Evolutionary conservation across 2,888 invertebrate species (phyloP).

Genomic region (Polietes domitor): DNA sequence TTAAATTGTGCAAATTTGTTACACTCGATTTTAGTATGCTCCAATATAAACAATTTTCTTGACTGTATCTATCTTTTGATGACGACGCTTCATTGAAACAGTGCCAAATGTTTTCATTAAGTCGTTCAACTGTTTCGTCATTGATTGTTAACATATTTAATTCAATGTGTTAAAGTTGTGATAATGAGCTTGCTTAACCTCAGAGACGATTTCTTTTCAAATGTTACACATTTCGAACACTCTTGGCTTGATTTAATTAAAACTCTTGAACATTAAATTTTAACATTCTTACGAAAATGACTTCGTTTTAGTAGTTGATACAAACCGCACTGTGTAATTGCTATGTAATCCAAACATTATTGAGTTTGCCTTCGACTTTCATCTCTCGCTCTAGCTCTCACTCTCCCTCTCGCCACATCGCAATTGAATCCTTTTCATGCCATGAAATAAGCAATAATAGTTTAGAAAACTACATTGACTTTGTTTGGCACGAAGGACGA

Average conservation of each 20-base stretch:
- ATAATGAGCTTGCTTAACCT: conserved; percentile 16
- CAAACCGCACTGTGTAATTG: conserved; percentile 13
- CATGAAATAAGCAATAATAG: conserved; percentile 28
- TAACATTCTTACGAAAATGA: conserved; percentile 19
- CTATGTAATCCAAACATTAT: no score
- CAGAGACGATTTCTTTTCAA: neutral
- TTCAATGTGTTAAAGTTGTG: neutral
- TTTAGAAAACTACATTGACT: conserved; percentile 31
- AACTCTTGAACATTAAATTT: conserved; percentile 33
- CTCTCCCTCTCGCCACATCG: no score
- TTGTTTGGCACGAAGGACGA: neutral
- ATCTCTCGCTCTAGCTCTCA: no score
- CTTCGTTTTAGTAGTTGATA: conserved; percentile 16
- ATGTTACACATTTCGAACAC: neutral
- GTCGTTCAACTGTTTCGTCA: no score
- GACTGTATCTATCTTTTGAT: no score
- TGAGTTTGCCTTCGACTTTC: no score
- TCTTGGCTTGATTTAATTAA: conserved; percentile 1
- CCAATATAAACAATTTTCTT: no score
- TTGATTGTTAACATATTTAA: neutral
- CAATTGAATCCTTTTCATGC: neutral
- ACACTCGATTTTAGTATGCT: no score
- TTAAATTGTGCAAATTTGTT: no score
- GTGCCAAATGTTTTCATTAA: no score
- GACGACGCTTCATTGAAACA: no score